These are phyloP conservation scores for Cotesia chilonis DNA, from an alignment of 1,140 invertebrate genomes.

Conservation along the genomic window DNA sequence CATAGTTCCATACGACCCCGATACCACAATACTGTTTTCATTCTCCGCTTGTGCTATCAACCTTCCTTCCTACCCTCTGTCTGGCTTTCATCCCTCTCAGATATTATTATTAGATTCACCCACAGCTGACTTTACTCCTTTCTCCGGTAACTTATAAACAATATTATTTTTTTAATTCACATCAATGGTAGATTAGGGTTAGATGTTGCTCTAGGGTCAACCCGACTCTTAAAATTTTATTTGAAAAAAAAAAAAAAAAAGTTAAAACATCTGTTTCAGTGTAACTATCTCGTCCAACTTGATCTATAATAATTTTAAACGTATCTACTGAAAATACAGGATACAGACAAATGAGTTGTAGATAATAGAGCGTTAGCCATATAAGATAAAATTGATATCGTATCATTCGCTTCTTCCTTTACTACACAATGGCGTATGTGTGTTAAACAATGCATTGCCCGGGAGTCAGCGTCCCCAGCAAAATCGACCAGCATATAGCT, in stretches of 20 bases:
- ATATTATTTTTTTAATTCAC: neutral
- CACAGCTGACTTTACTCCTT: no score
- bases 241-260: neutral
- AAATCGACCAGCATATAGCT: constrained; percentile 1
- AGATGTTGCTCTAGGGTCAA: no score
- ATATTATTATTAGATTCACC: neutral
- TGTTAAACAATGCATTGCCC: neutral
- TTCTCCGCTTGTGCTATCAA: constrained; percentile 24
- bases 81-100: constrained; percentile 27
- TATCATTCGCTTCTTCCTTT: constrained; percentile 28
- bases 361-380: constrained; percentile 45
- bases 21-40: constrained; percentile 23
- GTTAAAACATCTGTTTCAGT: neutral
- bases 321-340: constrained; percentile 50
- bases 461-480: constrained; percentile 6
- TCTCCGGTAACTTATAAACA: constrained; percentile 12
- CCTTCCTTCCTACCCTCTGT: constrained; percentile 18
- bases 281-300: neutral
- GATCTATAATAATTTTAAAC: constrained; percentile 11
- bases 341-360: constrained; percentile 45
- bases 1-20: constrained; percentile 50
- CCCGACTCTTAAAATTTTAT: neutral
- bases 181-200: neutral
- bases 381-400: constrained; percentile 51
- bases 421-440: neutral